Conservation (phyloP, 2,797 vertebrate species). For the Cottoperca gobio region DNA sequence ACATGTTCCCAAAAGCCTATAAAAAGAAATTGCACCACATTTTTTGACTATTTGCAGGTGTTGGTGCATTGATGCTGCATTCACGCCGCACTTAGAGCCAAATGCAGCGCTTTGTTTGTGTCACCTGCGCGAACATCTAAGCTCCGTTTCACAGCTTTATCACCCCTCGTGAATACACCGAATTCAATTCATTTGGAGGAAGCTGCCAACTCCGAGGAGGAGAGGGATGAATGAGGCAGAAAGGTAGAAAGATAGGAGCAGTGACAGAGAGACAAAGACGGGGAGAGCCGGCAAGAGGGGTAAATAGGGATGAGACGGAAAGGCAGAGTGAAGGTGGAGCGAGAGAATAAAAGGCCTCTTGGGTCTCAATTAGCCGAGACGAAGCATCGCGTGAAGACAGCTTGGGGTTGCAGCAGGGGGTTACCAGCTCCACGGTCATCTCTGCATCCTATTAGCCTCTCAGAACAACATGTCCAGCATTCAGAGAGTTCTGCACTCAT, state of each 20-base stretch:
- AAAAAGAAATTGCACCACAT: neutral
- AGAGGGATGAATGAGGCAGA: constrained; percentile 17
- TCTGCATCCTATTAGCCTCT: constrained; percentile 69
- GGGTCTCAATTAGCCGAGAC: constrained; percentile 74
- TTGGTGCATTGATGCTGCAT: neutral
- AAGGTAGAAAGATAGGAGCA: constrained; percentile 15
- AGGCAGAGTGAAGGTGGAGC: constrained; percentile 20
- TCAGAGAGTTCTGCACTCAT: constrained; percentile 29
- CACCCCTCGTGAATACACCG: neutral
- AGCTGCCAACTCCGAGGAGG: constrained; percentile 1
- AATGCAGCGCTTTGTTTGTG: neutral
- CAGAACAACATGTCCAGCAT: constrained; percentile 46
- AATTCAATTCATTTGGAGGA: constrained; percentile 6
- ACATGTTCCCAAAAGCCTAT: neutral
- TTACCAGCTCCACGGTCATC: constrained; percentile 45
- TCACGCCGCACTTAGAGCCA: constrained; percentile 1
- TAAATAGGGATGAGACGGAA: constrained; percentile 4
- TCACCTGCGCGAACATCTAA: constrained; percentile 2
- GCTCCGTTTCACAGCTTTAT: constrained; percentile 21
- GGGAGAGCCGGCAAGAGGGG: neutral
- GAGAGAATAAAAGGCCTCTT: constrained; percentile 61
- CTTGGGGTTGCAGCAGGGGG: constrained; percentile 32
- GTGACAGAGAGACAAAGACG: neutral
- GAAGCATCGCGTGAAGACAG: constrained; percentile 58
- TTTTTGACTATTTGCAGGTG: neutral